Evolutionary conservation across 2,888 invertebrate genomes (phyloP).

Genomic region (Fissipunctia ypsillon): DNA sequence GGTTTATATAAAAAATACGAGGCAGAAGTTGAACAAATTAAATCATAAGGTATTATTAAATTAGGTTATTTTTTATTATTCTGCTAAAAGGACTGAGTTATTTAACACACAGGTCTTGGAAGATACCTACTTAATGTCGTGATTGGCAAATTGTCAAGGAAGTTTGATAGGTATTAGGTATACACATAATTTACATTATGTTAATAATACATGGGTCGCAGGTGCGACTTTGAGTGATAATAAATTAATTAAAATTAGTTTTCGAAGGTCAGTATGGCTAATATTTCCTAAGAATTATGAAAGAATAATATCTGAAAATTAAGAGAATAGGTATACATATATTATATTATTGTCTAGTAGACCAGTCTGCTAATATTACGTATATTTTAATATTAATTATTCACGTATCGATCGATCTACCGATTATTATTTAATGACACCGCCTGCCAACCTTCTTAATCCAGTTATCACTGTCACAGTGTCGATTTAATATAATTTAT

Average conservation of each 20-base stretch:
- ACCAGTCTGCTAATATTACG: slow-evolving; percentile 19
- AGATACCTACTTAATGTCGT: neutral
- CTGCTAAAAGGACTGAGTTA: slow-evolving; percentile 6
- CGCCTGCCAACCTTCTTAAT: slow-evolving; percentile 32
- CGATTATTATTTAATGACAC: slow-evolving; percentile 42
- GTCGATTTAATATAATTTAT: slow-evolving; percentile 10
- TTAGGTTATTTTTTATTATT: slow-evolving; percentile 6
- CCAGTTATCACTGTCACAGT: slow-evolving; percentile 26
- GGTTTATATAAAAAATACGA: neutral
- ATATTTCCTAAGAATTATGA: slow-evolving; percentile 28
- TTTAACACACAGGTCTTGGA: slow-evolving; percentile 14
- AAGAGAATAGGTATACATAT: neutral
- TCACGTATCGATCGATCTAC: slow-evolving; percentile 1
- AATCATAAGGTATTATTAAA: neutral
- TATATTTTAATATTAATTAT: slow-evolving; percentile 50
- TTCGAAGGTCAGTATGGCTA: slow-evolving; percentile 31
- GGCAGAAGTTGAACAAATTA: slow-evolving; percentile 11
- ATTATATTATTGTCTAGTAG: slow-evolving; percentile 16
- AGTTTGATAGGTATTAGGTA: neutral
- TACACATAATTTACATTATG: slow-evolving; percentile 10
- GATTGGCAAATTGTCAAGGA: slow-evolving; percentile 15
- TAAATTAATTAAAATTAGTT: slow-evolving; percentile 34
- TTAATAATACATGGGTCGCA: slow-evolving; percentile 19
- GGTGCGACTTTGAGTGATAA: slow-evolving; percentile 6
- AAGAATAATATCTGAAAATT: slow-evolving; percentile 30